phyloP scores from a whole-genome alignment of 92 coral and sea anemone genomes.

The Phenganax marumi region DNA sequence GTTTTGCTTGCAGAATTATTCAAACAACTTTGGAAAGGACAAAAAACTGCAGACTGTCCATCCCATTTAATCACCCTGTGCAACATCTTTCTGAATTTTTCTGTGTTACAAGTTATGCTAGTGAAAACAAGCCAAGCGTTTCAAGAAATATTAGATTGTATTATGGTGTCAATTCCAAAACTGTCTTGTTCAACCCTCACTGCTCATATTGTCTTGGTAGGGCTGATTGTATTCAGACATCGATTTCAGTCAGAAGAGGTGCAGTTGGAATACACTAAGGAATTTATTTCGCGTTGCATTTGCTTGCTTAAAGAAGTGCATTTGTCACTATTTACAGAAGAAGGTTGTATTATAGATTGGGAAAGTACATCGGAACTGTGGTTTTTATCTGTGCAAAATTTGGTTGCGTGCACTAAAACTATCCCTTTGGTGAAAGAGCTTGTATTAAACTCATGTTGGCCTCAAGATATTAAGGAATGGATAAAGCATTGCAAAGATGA shows the following conservation, averaged over 20 bases:
- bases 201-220: conserved; percentile 69
- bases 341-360: conserved; percentile 50
- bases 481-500: background rate
- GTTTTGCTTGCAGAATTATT: conserved; percentile 60
- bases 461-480: conserved; percentile 35
- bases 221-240: conserved; percentile 63
- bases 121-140: conserved; percentile 43
- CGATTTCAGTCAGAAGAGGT: conserved; percentile 14
- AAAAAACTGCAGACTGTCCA: conserved; percentile 25
- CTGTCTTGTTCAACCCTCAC: conserved; percentile 42
- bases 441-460: conserved; percentile 59
- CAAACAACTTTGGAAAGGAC: conserved; percentile 59
- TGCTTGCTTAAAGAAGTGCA: conserved; percentile 61
- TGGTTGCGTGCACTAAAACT: conserved; percentile 43
- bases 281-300: conserved; percentile 14
- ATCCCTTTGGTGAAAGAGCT: conserved; percentile 35
- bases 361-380: conserved; percentile 71
- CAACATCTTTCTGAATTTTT: conserved; percentile 75
- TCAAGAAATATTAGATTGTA: conserved; percentile 49
- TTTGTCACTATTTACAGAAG: background rate
- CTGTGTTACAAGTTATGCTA: conserved; percentile 73
- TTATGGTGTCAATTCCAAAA: conserved; percentile 36
- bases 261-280: conserved; percentile 3
- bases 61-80: conserved; percentile 64
- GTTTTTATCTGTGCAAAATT: conserved; percentile 75